Base-by-base conservation (phyloP, 1,140 invertebrate genomes). In the Pogonomyrmex barbatus region DNA sequence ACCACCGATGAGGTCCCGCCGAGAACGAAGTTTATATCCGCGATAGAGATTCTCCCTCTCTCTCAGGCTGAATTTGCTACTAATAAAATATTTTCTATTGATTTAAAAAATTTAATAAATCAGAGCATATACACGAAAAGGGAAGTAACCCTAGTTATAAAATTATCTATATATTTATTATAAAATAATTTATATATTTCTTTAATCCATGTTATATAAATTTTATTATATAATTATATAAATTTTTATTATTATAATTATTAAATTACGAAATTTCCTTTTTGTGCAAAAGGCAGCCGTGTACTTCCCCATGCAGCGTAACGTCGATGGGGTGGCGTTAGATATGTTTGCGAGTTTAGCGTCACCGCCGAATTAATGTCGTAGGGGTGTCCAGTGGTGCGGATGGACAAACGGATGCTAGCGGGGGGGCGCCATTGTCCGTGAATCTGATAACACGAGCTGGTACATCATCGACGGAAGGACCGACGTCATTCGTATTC, bases 401-500 rank as follows among this genome's bases (percentile, higher is more conserved):
- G 78, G 86, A 89, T 45, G 85, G 84, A 60, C 76, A 50, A 87
- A 86, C 56, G 82, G 70, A 76, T 89, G 85, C 65, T 91, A 87
- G 90, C 90, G 90, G 90, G 91, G 90, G 90, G 91, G 87, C 85
- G 89, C 87, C 90, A 86, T 90, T 89, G 90, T 89, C 24, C 60
- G 88, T 77, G 85, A 90, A 91, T 91, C 90, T 91, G 90, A 91
- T 91, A 91, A 86, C 89, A 78, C 85, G 75, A 68, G 87, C 82
- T 79, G 83, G 86, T 88, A 87, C 86, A 90, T 88, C 79, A 82
- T 33, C 60, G 45, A 84, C 42, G 56, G 39, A 81, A 62, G 71
- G 54, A 77, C 78, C 77, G 14, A 68, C 78, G 84, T 89, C 87
- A 75, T 90, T 88, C 85, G 90, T 86, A 65, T 89, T 91, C 89